phyloP scores from a whole-genome alignment of 2,888 invertebrate species.

The Ophion costatus region DNA sequence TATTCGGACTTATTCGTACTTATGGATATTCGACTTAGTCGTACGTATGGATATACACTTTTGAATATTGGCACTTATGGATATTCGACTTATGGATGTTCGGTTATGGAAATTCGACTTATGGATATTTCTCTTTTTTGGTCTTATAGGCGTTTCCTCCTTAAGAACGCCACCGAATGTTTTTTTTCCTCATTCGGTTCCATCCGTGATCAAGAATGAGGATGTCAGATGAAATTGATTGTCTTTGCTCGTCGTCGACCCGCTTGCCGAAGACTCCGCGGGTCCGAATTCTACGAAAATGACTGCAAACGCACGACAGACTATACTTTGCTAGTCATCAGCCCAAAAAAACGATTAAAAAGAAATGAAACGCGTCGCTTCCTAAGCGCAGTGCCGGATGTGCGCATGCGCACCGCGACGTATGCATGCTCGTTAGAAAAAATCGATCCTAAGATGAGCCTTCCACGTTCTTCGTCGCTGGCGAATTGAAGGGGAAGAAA shows the following conservation, averaged over 20 bases:
- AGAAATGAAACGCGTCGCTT: slow-evolving; percentile 54
- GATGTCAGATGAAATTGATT: not conserved
- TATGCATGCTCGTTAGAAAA: slow-evolving; percentile 51
- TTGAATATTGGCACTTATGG: no score
- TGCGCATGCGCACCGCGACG: slow-evolving; percentile 43
- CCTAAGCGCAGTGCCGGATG: slow-evolving; percentile 52
- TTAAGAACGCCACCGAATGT: no score
- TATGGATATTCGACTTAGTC: no score
- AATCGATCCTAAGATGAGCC: slow-evolving; percentile 44
- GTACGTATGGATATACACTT: no score
- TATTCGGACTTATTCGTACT: no score
- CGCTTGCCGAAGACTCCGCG: slow-evolving; percentile 6
- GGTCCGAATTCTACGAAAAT: not conserved
- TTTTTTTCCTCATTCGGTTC: not conserved
- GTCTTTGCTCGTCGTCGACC: not conserved
- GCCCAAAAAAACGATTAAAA: not conserved
- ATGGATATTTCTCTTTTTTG: no score
- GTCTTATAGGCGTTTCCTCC: no score
- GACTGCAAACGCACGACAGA: no score
- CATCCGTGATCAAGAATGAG: not conserved
- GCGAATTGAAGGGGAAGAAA: not conserved
- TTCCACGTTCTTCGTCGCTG: slow-evolving; percentile 49
- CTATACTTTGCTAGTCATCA: not conserved
- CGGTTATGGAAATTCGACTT: no score
- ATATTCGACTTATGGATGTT: no score